Conservation (phyloP, 1,140 invertebrate genomes). For the Thaumetopoea pityocampa region DNA sequence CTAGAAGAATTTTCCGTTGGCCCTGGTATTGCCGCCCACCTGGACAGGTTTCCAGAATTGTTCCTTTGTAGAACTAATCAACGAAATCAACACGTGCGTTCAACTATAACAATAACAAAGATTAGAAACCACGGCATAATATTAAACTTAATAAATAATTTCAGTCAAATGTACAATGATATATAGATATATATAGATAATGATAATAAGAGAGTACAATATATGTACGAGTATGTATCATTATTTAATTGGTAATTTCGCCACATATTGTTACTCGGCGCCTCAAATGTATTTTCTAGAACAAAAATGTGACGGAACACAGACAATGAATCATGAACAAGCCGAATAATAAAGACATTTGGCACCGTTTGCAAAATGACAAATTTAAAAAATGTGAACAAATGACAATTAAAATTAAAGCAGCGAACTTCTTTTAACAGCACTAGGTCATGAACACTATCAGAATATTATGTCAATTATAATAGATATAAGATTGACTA, state of each 20-base stretch:
- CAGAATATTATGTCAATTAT: not conserved
- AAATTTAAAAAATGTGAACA: conserved; percentile 44
- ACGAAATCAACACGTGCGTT: conserved; percentile 28
- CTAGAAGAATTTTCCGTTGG: conserved; percentile 33
- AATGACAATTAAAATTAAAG: conserved; percentile 57
- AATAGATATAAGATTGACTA: conserved; percentile 8
- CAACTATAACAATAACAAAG: conserved; percentile 5
- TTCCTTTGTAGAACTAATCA: conserved; percentile 21
- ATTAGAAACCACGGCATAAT: not conserved
- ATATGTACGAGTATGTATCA: not conserved
- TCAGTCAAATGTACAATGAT: no score
- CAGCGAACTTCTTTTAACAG: conserved; percentile 21
- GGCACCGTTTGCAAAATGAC: conserved; percentile 39
- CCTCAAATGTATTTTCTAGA: conserved; percentile 11
- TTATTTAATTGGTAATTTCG: not conserved
- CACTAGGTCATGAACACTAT: not conserved
- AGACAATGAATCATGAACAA: conserved; percentile 37
- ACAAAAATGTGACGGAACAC: conserved; percentile 12
- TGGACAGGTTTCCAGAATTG: conserved; percentile 54
- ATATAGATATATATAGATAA: no score
- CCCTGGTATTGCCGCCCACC: conserved; percentile 48
- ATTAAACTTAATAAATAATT: not conserved
- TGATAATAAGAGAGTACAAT: not conserved
- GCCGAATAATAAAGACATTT: conserved; percentile 44
- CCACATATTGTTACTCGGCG: not conserved